These are phyloP conservation scores for Chaetophractus vellerosus DNA, from an alignment of 2,797 vertebrate species.

Conservation along the genomic window DNA sequence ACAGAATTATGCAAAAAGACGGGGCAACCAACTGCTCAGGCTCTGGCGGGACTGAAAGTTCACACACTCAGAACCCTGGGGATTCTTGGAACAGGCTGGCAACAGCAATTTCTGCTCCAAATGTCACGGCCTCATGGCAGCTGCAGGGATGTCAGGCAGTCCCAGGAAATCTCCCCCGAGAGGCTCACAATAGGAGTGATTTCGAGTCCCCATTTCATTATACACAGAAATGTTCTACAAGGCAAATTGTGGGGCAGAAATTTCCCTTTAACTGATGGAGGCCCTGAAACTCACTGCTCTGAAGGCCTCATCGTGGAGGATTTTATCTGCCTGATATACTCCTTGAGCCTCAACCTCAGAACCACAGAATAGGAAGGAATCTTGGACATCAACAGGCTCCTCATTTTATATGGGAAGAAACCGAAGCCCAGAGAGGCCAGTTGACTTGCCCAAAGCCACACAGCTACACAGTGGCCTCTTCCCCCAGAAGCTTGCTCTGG, in stretches of 20 bases:
- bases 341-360: neutral
- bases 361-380: neutral
- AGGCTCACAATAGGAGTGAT: neutral
- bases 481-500: neutral
- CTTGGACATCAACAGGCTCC: neutral
- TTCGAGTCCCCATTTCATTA: neutral
- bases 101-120: neutral
- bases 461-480: neutral
- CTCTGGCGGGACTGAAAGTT: fast-evolving
- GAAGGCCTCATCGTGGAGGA: neutral
- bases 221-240: neutral
- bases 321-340: neutral
- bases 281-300: neutral
- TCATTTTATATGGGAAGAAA: neutral
- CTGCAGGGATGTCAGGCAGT: neutral
- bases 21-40: neutral
- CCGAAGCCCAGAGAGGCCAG: neutral
- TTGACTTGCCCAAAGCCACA: neutral
- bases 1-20: neutral
- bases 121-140: fast-evolving
- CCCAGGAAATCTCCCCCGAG: neutral
- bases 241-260: too few relatives aligned
- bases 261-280: neutral
- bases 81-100: neutral
- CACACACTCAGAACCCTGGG: fast-evolving